Base-by-base conservation (phyloP, 64 coral and sea anemone genomes). In the Dendronephthya gigantea region DNA sequence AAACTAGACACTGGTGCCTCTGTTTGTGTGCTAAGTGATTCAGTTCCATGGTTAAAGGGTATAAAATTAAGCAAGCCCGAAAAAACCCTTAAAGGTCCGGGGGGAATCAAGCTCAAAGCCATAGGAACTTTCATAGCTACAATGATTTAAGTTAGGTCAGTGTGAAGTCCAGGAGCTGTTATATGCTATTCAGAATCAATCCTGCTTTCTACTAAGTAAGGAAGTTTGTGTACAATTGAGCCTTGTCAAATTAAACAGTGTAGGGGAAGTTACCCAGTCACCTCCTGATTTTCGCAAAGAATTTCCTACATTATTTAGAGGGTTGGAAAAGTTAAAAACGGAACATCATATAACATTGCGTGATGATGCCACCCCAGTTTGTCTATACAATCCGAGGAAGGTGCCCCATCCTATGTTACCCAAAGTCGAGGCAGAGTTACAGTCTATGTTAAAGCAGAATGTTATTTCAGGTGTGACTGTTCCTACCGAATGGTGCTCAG, bases 1-100 rank as follows among this genome's bases (percentile, higher is more conserved):
- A 94, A 89, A 22, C 50, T 94, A 36, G 59, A 91, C 75, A 94
- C 89, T 59, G 93, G 90, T 86, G 86, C 89, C 14, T 50, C 89
- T 50, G 92, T 89, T 34, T 86, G 56, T 23, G 83, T 82, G 23
- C 47, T 87, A 31, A 81, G 86, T 89, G 30, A 85, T 85, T 85
- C 32, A 59, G 51, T 62, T 66, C 10, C n/a, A 85, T 85, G 33
- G 84, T 33, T 85, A 55, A 85, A 66, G 39, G 50, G 51, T 2
- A 33, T 66, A 17, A 66, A 34, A 6, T 33, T 85, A 85, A 37
- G 62, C 32, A 85, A 85, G 39, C 50, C 50, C 29, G 27, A 3
- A 45, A 29, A 55, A 29, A 85, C 28, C 28, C 84, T 85, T 85
- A 16, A 35, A 85, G 84, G 84, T 27, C 52, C 35, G 14, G 86